Conservation (phyloP, 2,113 vertebrate genomes). For the Polyodon spathula region DNA sequence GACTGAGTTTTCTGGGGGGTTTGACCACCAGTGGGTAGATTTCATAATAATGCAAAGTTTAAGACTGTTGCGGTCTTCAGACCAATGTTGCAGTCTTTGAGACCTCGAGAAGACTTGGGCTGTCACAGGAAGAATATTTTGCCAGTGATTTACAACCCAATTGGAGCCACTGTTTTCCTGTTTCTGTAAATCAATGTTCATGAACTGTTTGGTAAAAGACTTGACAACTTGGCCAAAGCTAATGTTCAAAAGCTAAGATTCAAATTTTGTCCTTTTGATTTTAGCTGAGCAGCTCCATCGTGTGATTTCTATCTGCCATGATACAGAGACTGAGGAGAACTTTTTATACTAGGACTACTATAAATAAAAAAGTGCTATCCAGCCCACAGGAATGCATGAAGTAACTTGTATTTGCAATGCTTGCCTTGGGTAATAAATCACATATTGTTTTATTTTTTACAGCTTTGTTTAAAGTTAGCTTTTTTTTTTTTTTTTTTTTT, state of each 20-base stretch:
- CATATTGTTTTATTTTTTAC: not conserved
- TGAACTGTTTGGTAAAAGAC: conserved; percentile 34
- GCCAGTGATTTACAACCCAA: conserved; percentile 25
- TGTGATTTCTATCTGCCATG: conserved; percentile 18
- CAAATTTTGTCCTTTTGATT: conserved; percentile 33
- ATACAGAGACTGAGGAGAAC: conserved; percentile 18
- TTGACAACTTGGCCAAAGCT: conserved; percentile 33
- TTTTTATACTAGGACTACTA: conserved; percentile 14
- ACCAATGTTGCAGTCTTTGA: conserved; percentile 34
- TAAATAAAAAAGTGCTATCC: conserved; percentile 28
- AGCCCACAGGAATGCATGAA: conserved; percentile 33
- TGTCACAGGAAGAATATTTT: conserved; percentile 29
- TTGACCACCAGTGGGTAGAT: conserved; percentile 36
- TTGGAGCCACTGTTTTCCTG: conserved; percentile 14
- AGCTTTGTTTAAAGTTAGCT: not conserved
- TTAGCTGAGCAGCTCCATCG: conserved; percentile 18
- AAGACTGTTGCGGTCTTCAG: conserved; percentile 29
- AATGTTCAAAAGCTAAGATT: conserved; percentile 12
- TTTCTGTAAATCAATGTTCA: conserved; percentile 32
- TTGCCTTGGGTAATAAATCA: not conserved
- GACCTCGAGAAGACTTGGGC: conserved; percentile 31
- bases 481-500: no score
- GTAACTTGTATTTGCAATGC: not conserved
- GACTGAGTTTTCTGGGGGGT: conserved; percentile 38
- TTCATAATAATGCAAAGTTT: conserved; percentile 39